These are phyloP conservation scores for Furcifer pardalis DNA, from an alignment of 2,797 vertebrate species.

Conservation along the genomic window DNA sequence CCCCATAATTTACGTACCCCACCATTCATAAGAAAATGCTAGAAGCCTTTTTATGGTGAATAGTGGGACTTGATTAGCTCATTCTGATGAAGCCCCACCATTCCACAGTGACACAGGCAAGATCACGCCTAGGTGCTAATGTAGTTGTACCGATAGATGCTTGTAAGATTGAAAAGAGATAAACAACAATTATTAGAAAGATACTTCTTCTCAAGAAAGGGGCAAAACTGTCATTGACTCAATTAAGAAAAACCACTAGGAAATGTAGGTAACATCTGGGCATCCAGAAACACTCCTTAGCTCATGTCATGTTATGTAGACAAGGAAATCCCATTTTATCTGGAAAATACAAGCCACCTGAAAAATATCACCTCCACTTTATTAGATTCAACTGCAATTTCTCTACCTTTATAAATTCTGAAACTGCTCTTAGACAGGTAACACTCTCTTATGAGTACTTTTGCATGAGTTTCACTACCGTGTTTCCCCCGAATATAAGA, in stretches of 20 bases:
- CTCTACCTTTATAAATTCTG: slow-evolving; percentile 3
- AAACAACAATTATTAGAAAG: not conserved
- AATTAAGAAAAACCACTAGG: not conserved
- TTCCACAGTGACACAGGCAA: too few species aligned
- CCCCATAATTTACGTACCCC: too few species aligned
- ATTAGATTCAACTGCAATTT: not conserved
- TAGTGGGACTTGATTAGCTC: too few species aligned
- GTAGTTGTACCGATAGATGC: not conserved
- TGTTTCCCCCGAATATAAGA: too few species aligned
- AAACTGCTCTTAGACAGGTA: not conserved
- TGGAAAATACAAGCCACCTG: not conserved
- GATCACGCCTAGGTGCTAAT: too few species aligned
- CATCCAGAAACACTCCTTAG: not conserved
- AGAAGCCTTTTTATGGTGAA: too few species aligned
- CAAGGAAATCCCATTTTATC: not conserved
- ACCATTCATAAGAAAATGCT: too few species aligned
- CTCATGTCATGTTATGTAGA: not conserved
- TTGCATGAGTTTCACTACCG: not conserved
- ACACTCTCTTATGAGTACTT: not conserved
- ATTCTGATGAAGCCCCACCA: too few species aligned
- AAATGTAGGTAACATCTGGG: not conserved
- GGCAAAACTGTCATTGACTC: too few species aligned
- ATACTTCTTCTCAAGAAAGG: not conserved
- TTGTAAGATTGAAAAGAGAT: not conserved
- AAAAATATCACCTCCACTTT: slow-evolving; percentile 23